Percentiles rank a stretch among this genome's conserved stretches.
These are phyloP conservation scores for Agapornis canus DNA, from an alignment of 2,797 vertebrate genomes.

Conservation along the genomic window DNA sequence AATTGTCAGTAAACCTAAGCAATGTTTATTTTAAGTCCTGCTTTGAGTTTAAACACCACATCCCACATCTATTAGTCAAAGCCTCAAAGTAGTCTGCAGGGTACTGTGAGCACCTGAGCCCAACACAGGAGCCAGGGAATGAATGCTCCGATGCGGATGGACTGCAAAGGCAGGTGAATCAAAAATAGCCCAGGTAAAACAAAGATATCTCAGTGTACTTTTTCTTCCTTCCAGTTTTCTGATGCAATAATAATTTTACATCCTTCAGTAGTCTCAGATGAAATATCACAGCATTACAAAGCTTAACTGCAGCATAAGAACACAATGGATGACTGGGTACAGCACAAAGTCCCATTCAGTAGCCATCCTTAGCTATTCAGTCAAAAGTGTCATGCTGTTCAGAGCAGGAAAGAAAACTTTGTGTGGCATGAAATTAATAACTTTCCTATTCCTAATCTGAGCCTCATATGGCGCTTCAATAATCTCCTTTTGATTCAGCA, in stretches of 20 bases:
- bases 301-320: conserved; percentile 39
- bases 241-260: neutral
- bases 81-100: neutral
- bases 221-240: neutral
- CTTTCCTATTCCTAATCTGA: neutral
- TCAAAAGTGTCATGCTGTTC: conserved; percentile 9
- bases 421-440: neutral
- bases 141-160: neutral
- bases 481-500: neutral
- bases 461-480: neutral
- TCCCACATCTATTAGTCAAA: neutral
- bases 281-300: conserved; percentile 41
- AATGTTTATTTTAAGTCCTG: neutral
- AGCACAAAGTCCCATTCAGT: neutral
- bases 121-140: neutral
- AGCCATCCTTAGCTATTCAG: conserved; percentile 10
- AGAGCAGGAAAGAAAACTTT: neutral
- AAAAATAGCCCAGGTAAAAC: neutral
- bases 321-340: conserved; percentile 16
- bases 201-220: neutral
- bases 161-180: neutral
- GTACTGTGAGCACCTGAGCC: neutral
- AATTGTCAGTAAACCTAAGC: neutral
- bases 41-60: neutral
- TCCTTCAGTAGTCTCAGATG: conserved; percentile 16